phyloP scores from a whole-genome alignment of 2,888 invertebrate species.

The Resseliella maxima region DNA sequence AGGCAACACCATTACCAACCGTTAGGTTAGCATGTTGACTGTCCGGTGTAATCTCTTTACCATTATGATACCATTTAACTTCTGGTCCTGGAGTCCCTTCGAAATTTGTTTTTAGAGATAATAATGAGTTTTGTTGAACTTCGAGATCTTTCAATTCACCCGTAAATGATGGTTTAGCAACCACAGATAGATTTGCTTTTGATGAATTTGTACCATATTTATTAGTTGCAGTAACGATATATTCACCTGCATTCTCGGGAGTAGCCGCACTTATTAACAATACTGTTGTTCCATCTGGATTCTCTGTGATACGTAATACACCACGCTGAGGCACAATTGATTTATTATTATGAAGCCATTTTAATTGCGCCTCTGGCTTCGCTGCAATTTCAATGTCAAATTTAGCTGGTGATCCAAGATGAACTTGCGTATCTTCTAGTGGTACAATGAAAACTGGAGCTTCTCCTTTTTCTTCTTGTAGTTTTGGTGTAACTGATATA shows the following conservation, averaged over 20 bases:
- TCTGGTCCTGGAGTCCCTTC: constrained; percentile 81
- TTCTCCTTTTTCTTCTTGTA: constrained; percentile 72
- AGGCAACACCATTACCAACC: constrained; percentile 76
- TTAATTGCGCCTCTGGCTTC: constrained; percentile 86
- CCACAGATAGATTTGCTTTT: constrained; percentile 76
- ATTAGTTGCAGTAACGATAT: constrained; percentile 81
- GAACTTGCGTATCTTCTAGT: constrained; percentile 68
- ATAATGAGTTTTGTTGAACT: constrained; percentile 78
- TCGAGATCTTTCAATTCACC: constrained; percentile 82
- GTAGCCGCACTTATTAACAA: constrained; percentile 80
- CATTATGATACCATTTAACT: constrained; percentile 83
- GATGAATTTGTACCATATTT: constrained; percentile 81
- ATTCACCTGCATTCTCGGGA: constrained; percentile 87
- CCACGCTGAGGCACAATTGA: constrained; percentile 74
- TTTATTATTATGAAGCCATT: constrained; percentile 89
- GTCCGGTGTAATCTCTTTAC: constrained; percentile 76
- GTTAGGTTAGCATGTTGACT: constrained; percentile 69
- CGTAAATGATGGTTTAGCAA: constrained; percentile 87
- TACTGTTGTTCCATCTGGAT: constrained; percentile 83
- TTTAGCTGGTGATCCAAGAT: constrained; percentile 71
- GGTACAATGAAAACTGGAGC: constrained; percentile 27
- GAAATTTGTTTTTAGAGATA: constrained; percentile 82
- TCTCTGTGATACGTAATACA: constrained; percentile 70
- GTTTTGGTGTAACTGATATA: constrained; percentile 14
- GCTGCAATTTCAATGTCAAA: constrained; percentile 89